Evolutionary conservation across 2,113 vertebrate genomes (phyloP).

Genomic region (Cichladusa arquata): DNA sequence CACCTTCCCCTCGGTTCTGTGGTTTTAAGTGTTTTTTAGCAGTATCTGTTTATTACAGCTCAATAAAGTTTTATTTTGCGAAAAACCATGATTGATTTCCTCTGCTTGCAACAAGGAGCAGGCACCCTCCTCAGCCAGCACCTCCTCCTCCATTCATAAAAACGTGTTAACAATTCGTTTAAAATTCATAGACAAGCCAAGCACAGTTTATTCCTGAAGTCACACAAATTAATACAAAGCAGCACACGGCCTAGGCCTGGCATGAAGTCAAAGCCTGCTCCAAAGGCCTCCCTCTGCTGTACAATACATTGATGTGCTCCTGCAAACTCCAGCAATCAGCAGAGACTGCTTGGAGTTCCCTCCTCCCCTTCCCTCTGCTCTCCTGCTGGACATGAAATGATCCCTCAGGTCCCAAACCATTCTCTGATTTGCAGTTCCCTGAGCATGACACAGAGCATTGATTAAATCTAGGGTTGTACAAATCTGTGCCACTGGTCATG

Average conservation of each 20-base stretch:
- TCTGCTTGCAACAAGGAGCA: slow-evolving; percentile 51
- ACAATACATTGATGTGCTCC: not conserved
- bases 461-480: rapidly evolving
- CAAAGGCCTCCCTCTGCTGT: slow-evolving; percentile 33
- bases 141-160: slow-evolving; percentile 58
- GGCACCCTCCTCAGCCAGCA: slow-evolving; percentile 3
- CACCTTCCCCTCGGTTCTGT: slow-evolving; percentile 32
- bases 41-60: slow-evolving; percentile 63
- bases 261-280: not conserved
- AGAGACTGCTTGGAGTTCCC: not conserved
- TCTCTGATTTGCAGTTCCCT: not conserved
- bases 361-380: not conserved
- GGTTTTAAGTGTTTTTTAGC: slow-evolving; percentile 37
- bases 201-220: slow-evolving; percentile 31
- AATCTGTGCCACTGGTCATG: rapidly evolving
- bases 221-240: slow-evolving; percentile 55
- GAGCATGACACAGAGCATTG: rapidly evolving
- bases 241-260: slow-evolving; percentile 31
- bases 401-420: too few relatives aligned
- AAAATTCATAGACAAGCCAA: slow-evolving; percentile 56
- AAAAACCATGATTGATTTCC: slow-evolving; percentile 52
- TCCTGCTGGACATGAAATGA: not conserved
- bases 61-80: slow-evolving; percentile 62
- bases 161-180: slow-evolving; percentile 68
- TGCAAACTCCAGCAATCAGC: not conserved